Evolutionary conservation across 2,888 invertebrate genomes (phyloP), one percentile per base, ranked within the genome.

Genomic region (Pecten maximus): DNA sequence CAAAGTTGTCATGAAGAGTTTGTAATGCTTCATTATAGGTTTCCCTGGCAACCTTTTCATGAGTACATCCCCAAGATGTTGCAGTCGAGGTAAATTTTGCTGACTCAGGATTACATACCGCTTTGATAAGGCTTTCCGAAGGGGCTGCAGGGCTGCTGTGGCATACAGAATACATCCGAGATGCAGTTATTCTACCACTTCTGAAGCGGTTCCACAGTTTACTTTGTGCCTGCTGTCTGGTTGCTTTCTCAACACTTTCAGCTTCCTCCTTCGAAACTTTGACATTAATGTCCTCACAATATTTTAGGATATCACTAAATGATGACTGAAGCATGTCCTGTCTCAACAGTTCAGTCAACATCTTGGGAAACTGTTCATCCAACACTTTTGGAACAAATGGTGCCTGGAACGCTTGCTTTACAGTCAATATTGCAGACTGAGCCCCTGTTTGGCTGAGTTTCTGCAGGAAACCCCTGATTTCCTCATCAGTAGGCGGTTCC

Each of bases 101-200:
- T 19, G 16, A 19, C 12, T 19, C 87, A 15, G 88, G 60, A 40
- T 60, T 19, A 3, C 90, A 90, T 35, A 91, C 40, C 35, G 54
- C 40, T 40, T 44, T 86, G 0, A 88, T 12, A 40, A 90, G 19
- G 15, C 40, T 86, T 10, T 86, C 15, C 23, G 91, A 88, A 40
- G 89, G 89, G 19, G 87, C 60, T 28, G 35, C n/a, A 10, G 40
- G 40, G 4, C 40, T 74, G 40, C 87, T 91, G 44, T 88, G 89
- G n/a, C 74, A 74, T 28, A 88, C 89, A 15, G 88, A 87, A 89
- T 89, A 54, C 86, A 91, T 54, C 35, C 39, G 88, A 28, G 89
- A 89, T 40, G 90, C 91, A 19, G 89, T 91, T 6, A 91, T 39
- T 39, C 89, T 48, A 40, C 91, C 91, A 40, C 35, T 44, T 2